phyloP scores from a whole-genome alignment of 2,113 vertebrate genomes.

The Variabilichromis moorii region DNA sequence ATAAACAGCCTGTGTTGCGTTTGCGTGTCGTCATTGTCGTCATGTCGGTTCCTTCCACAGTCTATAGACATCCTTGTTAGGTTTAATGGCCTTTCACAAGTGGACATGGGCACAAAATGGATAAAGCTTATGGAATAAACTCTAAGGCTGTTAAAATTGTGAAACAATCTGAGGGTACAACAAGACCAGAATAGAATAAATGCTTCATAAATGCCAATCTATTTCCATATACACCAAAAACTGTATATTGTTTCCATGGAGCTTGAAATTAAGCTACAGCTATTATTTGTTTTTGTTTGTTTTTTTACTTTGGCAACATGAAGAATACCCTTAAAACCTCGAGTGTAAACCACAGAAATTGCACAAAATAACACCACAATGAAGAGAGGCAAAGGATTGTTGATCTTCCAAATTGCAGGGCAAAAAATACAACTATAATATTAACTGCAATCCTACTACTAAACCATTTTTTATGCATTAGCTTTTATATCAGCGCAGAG shows the following conservation, averaged over 20 bases:
- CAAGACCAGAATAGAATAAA: not conserved
- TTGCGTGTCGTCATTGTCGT: not conserved
- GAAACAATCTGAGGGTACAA: accelerated
- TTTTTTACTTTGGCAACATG: not conserved
- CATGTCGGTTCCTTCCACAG: not conserved
- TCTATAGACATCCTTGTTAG: not conserved
- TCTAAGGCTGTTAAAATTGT: not conserved
- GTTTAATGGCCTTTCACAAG: not conserved
- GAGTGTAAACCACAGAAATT: not conserved
- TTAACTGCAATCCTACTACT: not conserved
- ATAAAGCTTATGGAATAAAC: not conserved
- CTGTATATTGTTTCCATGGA: not conserved
- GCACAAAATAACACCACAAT: not conserved
- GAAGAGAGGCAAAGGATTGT: not conserved
- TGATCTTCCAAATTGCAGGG: not conserved
- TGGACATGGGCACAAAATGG: not conserved
- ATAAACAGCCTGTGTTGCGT: not conserved
- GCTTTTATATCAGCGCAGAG: not conserved
- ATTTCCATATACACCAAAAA: not conserved
- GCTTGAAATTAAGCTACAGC: not conserved
- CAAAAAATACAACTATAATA: not conserved
- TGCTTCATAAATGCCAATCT: not conserved
- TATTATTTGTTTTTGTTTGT: not conserved
- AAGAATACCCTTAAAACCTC: not conserved
- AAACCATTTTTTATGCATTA: not conserved